phyloP scores from a whole-genome alignment of 2,113 vertebrate species.

The Labrus mixtus region DNA sequence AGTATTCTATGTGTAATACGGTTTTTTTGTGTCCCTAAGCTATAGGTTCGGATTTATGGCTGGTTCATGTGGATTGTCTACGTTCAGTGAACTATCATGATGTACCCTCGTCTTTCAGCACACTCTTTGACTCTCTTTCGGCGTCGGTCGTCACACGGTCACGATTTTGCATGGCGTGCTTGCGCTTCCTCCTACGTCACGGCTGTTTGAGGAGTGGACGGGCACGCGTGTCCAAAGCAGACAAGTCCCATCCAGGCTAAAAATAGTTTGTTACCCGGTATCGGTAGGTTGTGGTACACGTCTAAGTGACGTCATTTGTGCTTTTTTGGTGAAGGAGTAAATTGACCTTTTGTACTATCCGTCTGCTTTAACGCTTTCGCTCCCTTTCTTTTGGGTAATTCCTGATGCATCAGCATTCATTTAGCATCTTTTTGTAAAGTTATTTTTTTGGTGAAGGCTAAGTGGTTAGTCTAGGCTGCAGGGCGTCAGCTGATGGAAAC shows the following conservation, averaged over 20 bases:
- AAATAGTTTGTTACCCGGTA: conserved; percentile 79
- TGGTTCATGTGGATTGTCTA: too few species aligned
- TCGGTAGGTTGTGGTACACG: conserved; percentile 71
- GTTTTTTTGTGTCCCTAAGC: too few species aligned
- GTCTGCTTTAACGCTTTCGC: conserved; percentile 5
- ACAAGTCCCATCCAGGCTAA: conserved; percentile 76
- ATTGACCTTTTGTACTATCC: conserved; percentile 76
- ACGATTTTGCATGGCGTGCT: conserved; percentile 73
- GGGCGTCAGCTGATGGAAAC: neutral
- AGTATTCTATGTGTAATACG: too few species aligned
- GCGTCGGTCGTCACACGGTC: conserved; percentile 62
- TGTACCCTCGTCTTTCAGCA: conserved; percentile 26
- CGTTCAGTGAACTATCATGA: conserved; percentile 16
- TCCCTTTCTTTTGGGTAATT: conserved; percentile 24
- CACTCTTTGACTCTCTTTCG: conserved; percentile 32
- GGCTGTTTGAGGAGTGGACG: conserved; percentile 57
- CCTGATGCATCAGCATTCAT: conserved; percentile 5
- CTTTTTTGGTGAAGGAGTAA: conserved; percentile 74
- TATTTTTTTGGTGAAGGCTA: neutral
- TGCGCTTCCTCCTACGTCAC: conserved; percentile 76
- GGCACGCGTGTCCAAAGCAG: conserved; percentile 69
- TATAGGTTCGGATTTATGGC: too few species aligned
- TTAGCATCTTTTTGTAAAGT: neutral
- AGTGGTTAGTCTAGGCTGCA: neutral
- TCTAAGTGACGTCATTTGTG: conserved; percentile 82